Percentiles rank a stretch among this genome's conserved stretches.
Evolutionary conservation across 2,113 vertebrate species (phyloP).

Genomic region (Sclerurus mexicanus): DNA sequence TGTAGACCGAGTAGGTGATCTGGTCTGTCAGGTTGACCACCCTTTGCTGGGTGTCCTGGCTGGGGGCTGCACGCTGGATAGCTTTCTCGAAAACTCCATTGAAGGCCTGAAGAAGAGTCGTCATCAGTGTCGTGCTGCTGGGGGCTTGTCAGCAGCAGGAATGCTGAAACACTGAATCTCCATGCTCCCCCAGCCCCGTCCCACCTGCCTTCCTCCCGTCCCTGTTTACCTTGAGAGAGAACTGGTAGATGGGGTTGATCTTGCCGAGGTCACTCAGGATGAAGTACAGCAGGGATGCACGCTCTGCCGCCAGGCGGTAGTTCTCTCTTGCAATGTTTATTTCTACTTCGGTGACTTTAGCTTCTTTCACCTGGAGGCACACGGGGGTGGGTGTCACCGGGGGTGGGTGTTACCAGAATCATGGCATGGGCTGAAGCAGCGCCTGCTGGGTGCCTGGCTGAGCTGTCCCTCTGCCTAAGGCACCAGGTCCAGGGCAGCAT

Average conservation of each 20-base stretch:
- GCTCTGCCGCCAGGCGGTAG: conserved; percentile 65
- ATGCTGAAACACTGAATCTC: not conserved
- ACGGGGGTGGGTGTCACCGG: fast-evolving
- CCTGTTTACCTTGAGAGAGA: conserved; percentile 73
- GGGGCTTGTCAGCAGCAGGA: not conserved
- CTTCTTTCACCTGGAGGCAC: conserved; percentile 67
- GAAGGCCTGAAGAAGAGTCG: conserved; percentile 64
- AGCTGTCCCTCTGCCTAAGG: not conserved
- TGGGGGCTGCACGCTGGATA: conserved; percentile 46
- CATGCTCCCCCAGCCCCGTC: fast-evolving
- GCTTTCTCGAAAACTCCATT: conserved; percentile 74
- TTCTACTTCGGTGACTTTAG: conserved; percentile 70
- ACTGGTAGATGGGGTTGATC: conserved; percentile 81
- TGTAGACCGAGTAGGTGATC: conserved; percentile 75
- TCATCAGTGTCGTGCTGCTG: not conserved
- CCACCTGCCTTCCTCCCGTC: not conserved
- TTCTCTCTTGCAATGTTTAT: conserved; percentile 73
- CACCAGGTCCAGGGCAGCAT: fast-evolving
- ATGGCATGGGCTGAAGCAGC: fast-evolving
- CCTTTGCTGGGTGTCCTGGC: conserved; percentile 53
- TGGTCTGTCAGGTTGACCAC: conserved; percentile 74
- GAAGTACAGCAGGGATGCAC: conserved; percentile 76
- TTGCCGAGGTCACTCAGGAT: conserved; percentile 79
- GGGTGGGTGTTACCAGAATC: not conserved
- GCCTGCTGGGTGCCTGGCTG: fast-evolving